phyloP scores from a whole-genome alignment of 2,113 vertebrate species.

The Trogon surrucura region DNA sequence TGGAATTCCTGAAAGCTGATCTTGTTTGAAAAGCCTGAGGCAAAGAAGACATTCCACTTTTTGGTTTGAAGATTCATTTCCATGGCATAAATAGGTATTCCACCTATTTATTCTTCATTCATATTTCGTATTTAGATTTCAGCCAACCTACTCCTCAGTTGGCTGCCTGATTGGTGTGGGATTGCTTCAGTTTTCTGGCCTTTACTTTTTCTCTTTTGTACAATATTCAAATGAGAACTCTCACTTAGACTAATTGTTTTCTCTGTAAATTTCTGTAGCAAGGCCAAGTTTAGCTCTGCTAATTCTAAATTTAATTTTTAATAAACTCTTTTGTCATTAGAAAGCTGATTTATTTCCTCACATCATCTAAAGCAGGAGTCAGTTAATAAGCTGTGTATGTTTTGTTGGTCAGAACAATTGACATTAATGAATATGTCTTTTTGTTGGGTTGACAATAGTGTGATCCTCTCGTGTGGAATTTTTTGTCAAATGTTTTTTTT shows the following conservation, averaged over 20 bases:
- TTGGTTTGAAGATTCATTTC: background rate
- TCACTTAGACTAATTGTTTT: background rate
- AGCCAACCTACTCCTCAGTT: background rate
- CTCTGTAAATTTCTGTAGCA: background rate
- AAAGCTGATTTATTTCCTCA: background rate
- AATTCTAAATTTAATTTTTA: background rate
- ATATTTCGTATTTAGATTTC: background rate
- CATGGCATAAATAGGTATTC: background rate
- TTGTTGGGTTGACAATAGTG: background rate
- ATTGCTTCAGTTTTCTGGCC: background rate
- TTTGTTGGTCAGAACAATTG: background rate
- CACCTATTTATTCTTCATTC: background rate
- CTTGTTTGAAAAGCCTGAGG: background rate
- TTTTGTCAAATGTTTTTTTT: background rate
- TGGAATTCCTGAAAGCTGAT: background rate
- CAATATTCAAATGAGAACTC: background rate
- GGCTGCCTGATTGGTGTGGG: background rate
- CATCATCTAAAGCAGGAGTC: background rate
- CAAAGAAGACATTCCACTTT: background rate
- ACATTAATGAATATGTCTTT: background rate
- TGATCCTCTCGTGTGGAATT: background rate
- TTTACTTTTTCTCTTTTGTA: background rate
- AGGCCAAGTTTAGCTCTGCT: background rate
- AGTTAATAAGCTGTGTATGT: background rate
- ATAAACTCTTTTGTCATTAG: background rate